Conservation (phyloP, 2,888 invertebrate species). For the Palloptera scutellata region DNA sequence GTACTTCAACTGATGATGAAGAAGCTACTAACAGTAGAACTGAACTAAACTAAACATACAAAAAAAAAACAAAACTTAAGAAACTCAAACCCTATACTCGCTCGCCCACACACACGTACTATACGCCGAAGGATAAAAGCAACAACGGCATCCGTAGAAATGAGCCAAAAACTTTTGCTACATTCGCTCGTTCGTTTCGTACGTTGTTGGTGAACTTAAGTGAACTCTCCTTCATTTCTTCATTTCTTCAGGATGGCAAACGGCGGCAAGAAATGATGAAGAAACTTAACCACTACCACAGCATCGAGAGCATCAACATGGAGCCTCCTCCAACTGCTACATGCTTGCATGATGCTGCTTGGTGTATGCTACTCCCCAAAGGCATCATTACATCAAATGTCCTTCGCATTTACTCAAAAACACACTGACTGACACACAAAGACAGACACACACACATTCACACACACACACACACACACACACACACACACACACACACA, state of each 20-base stretch:
- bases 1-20: slow-evolving; percentile 19
- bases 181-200: slow-evolving; percentile 43
- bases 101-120: slow-evolving; percentile 50
- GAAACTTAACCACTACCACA: slow-evolving; percentile 19
- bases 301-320: slow-evolving; percentile 12
- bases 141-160: slow-evolving; percentile 14
- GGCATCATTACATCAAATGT: slow-evolving; percentile 56
- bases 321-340: too few species aligned
- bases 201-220: too few species aligned
- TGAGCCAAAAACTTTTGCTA: slow-evolving; percentile 26
- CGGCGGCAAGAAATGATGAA: slow-evolving; percentile 39
- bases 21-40: too few species aligned
- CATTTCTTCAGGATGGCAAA: too few species aligned
- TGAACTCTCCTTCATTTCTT: too few species aligned
- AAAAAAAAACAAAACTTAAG: too few species aligned
- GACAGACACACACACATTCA: slow-evolving; percentile 47
- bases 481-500: slow-evolving; percentile 5
- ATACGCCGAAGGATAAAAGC: slow-evolving; percentile 18
- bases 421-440: neutral
- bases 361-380: too few species aligned
- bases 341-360: too few species aligned
- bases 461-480: slow-evolving; percentile 10
- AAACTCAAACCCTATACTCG: slow-evolving; percentile 53
- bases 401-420: slow-evolving; percentile 50
- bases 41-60: too few species aligned